phyloP scores from a whole-genome alignment of 2,797 vertebrate species.

The Malurus splendens region DNA sequence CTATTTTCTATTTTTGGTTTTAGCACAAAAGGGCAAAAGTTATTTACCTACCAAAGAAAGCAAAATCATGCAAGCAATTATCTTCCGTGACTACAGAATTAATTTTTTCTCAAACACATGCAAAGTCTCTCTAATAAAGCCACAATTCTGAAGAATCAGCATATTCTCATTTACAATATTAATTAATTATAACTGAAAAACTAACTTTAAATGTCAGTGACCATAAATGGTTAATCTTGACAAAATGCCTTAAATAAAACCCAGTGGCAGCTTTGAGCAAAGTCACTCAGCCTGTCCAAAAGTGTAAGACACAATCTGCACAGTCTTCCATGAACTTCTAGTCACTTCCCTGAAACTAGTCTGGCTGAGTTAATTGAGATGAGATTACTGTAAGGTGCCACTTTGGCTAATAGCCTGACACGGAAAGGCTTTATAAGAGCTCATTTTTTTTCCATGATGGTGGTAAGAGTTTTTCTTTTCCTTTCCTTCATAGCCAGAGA shows the following conservation, averaged over 20 bases:
- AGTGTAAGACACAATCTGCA: not conserved
- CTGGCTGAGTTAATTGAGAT: not conserved
- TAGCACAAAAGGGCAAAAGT: not conserved
- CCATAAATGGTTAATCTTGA: not conserved
- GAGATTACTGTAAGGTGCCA: not conserved
- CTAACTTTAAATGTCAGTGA: not conserved
- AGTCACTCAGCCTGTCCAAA: not conserved
- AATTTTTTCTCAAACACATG: accelerated
- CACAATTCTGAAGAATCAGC: not conserved
- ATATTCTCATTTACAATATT: not conserved
- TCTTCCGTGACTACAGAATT: not conserved
- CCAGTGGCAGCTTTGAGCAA: not conserved
- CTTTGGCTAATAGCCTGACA: not conserved
- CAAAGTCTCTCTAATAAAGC: not conserved
- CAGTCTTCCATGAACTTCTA: not conserved
- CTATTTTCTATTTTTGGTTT: not conserved
- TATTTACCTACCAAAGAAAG: not conserved
- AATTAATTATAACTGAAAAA: not conserved
- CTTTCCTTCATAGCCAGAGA: not conserved
- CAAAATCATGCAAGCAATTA: not conserved
- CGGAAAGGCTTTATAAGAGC: not conserved
- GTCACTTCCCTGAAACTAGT: not conserved
- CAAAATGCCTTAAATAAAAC: not conserved
- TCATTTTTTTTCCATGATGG: not conserved
- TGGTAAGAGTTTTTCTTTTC: not conserved